phyloP scores from a whole-genome alignment of 2,888 invertebrate species.

The Mactromeris polynyma region DNA sequence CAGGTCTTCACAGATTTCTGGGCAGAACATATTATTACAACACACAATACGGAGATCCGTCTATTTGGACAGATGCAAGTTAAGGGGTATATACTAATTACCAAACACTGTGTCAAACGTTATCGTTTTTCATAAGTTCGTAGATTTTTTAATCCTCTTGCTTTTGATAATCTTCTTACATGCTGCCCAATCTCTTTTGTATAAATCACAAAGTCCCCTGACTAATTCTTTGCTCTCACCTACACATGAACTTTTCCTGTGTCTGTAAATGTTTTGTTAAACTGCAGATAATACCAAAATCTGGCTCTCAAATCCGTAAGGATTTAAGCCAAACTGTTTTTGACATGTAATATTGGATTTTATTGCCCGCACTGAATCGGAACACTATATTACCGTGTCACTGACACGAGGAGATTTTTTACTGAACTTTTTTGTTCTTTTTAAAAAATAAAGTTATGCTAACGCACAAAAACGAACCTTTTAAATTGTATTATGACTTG shows the following conservation, averaged over 20 bases:
- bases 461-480: not conserved
- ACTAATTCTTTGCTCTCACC: not conserved
- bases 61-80: not conserved
- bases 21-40: not conserved
- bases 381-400: not conserved
- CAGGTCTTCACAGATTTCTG: not conserved
- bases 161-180: constrained; percentile 14
- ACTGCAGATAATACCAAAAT: not conserved
- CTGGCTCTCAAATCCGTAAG: not conserved
- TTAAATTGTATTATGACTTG: not conserved
- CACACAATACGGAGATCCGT: not conserved
- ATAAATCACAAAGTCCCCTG: constrained; percentile 11
- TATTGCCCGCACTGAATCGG: not conserved
- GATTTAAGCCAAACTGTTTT: constrained; percentile 13
- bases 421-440: not conserved
- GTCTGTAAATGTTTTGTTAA: constrained; percentile 15
- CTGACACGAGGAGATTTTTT: not conserved
- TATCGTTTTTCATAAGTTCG: not conserved
- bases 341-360: constrained; percentile 14
- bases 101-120: constrained; percentile 17
- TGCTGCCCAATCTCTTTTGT: constrained; percentile 14
- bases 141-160: not conserved
- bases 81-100: not conserved
- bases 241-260: constrained; percentile 24
- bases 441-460: not conserved